phyloP scores from a whole-genome alignment of 2,113 vertebrate genomes.

The Oxygymnocypris stewartii region DNA sequence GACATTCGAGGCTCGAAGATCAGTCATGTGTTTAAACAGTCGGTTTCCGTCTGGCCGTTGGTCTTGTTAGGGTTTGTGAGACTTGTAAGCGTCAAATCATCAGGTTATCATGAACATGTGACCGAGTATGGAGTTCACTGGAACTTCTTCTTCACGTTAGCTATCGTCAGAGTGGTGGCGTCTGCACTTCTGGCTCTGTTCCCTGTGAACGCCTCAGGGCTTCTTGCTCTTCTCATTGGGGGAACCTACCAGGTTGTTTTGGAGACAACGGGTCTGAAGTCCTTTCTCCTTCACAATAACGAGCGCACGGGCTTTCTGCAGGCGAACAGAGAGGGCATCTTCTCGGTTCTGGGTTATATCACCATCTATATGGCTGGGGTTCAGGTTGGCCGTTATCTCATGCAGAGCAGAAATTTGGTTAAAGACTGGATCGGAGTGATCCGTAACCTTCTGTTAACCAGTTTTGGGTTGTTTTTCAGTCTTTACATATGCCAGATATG shows the following conservation, averaged over 20 bases:
- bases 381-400: conserved; percentile 84
- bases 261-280: conserved; percentile 80
- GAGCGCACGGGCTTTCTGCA: conserved; percentile 83
- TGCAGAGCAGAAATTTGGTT: conserved; percentile 71
- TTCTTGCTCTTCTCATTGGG: conserved; percentile 74
- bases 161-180: conserved; percentile 80
- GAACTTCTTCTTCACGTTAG: conserved; percentile 97
- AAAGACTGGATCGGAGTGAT: conserved; percentile 77
- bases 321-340: conserved; percentile 91
- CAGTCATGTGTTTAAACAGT: conserved; percentile 73
- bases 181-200: conserved; percentile 80
- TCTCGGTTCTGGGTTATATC: conserved; percentile 86
- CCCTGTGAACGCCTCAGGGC: conserved; percentile 76
- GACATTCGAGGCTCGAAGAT: conserved; percentile 60
- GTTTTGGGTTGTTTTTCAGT: conserved; percentile 65
- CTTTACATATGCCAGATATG: conserved; percentile 72
- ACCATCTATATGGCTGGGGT: conserved; percentile 88
- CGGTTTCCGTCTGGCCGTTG: conserved; percentile 84
- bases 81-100: conserved; percentile 81
- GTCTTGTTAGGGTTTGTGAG: conserved; percentile 82
- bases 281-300: conserved; percentile 80
- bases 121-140: conserved; percentile 95
- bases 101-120: conserved; percentile 88
- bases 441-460: conserved; percentile 63
- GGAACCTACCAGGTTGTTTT: conserved; percentile 81